phyloP scores from a whole-genome alignment of 2,113 vertebrate species.

The zebrafish (Danio rerio) region GRCz12tu NC_133181.1:46149501-46150000 shows the following conservation, averaged over 20 bases:
- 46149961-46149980: conserved; percentile 60
- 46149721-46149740: conserved; percentile 20
- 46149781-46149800: background rate
- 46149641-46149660: conserved; percentile 32
- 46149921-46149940: conserved; percentile 65
- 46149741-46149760: conserved; percentile 27
- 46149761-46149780: conserved; percentile 3
- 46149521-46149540: conserved; percentile 68
- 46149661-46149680: conserved; percentile 57
- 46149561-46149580: conserved; percentile 46
- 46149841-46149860: conserved; percentile 12
- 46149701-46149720: conserved; percentile 43
- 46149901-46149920: conserved; percentile 56
- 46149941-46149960: conserved; percentile 71
- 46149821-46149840: conserved; percentile 26
- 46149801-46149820: background rate
- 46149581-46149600: conserved; percentile 69
- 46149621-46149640: conserved; percentile 38
- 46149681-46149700: conserved; percentile 65
- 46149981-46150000: conserved; percentile 75
- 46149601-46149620: conserved; percentile 49
- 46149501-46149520: conserved; percentile 55
- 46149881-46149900: conserved; percentile 29
- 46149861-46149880: background rate
- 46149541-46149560: conserved; percentile 31